These are phyloP conservation scores for Clitarchus hookeri DNA, from an alignment of 2,888 invertebrate species.

Conservation along the genomic window DNA sequence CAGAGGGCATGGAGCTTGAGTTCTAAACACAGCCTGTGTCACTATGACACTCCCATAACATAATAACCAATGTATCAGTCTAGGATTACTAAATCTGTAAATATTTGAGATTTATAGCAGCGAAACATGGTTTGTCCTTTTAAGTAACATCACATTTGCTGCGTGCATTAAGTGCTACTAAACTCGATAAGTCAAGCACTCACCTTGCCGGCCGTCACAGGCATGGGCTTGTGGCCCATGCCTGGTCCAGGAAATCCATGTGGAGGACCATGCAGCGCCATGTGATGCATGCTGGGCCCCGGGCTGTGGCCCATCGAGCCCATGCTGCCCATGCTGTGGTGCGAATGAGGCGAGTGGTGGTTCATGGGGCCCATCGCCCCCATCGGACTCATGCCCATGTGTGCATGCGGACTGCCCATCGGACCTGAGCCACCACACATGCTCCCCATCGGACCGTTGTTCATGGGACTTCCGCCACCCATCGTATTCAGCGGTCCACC, in stretches of 20 bases:
- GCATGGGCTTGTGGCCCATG: constrained; percentile 85
- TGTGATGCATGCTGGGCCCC: constrained; percentile 47
- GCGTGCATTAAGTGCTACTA: no score
- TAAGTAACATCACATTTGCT: neutral
- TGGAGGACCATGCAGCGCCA: constrained; percentile 54
- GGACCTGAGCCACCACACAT: constrained; percentile 50
- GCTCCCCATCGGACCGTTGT: constrained; percentile 32
- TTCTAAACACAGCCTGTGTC: no score
- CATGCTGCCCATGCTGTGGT: constrained; percentile 42
- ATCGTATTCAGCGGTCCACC: constrained; percentile 49
- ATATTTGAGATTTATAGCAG: neutral
- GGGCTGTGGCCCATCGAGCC: constrained; percentile 50
- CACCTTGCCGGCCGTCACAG: constrained; percentile 88
- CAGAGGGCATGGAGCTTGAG: no score
- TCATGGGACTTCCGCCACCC: constrained; percentile 35
- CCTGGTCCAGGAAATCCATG: constrained; percentile 57
- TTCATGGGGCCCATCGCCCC: constrained; percentile 42
- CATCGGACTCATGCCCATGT: constrained; percentile 55
- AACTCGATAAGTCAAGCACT: constrained; percentile 30
- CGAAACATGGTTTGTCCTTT: neutral
- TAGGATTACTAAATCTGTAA: no score
- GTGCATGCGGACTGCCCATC: constrained; percentile 71
- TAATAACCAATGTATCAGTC: no score
- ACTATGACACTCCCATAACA: no score
- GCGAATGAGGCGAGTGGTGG: constrained; percentile 37